Evolutionary conservation across 2,888 invertebrate species (phyloP), one percentile per base, ranked within the genome.

Genomic region (Leuctra nigra): DNA sequence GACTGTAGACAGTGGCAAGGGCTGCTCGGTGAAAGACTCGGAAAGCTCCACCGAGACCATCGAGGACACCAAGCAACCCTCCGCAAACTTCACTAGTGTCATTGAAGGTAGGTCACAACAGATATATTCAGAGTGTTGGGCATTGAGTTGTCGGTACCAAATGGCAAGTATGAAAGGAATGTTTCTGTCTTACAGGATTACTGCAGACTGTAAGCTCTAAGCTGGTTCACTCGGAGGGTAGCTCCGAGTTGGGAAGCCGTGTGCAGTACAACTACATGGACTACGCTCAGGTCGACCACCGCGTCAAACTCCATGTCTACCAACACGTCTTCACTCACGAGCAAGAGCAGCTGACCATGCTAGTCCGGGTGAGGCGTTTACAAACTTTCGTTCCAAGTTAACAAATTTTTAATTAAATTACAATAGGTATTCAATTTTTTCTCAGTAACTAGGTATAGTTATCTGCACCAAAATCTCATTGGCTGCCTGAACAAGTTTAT

Each of bases 231-330:
- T n/a, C n/a, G n/a, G 52, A 14, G 18, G 33, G 16, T 14, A 55
- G 9, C 20, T 67, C 66, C 23, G 66, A 67, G 1, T 20, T 39
- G 2, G 39, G 20, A 39, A 18, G 18, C 7, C 6, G 6, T 22
- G 44, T 77, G 61, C 74, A 76, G 64, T 81, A 78, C 62, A 78
- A 76, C 33, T 80, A 76, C 61, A 72, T 65, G 4, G 73, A 80
- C 64, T 80, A 78, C 55, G 71, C 71, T 57, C 73, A 75, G 61
- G 70, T 79, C 16, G 81, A 81, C 68, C 80, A 79, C 63, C 75
- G 81, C 48, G 69, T 81, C n/a, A 80, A 80, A 64, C 68, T 78
- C 2, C 76, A 76, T 65, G 73, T 81, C 35, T 76, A 77, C 65
- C 71, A 79, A 61, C 72, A 71, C 58, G 70, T 79, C 64, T 79